Evolutionary conservation across 2,797 vertebrate genomes (phyloP).

Genomic region (Liasis olivaceus): DNA sequence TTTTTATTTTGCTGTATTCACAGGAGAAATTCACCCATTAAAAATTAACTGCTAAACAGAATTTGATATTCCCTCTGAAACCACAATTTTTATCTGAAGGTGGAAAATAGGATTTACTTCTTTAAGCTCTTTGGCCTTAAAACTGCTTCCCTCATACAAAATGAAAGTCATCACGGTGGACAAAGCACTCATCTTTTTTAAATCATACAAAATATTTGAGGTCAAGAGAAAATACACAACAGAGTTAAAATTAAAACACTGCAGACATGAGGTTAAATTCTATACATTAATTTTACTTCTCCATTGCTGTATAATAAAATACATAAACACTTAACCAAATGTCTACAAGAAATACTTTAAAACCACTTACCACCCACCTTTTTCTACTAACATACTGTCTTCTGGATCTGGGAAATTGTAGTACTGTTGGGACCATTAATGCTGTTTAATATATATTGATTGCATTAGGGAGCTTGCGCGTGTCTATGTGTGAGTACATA

Average conservation of each 20-base stretch:
- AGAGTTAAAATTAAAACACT: neutral
- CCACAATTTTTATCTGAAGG: neutral
- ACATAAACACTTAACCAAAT: constrained; percentile 19
- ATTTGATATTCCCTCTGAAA: neutral
- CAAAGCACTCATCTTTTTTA: neutral
- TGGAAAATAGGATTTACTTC: constrained; percentile 26
- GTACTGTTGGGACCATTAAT: neutral
- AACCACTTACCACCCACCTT: neutral
- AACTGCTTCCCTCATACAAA: neutral
- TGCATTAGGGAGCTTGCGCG: neutral
- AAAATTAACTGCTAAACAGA: constrained; percentile 20
- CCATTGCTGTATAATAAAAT: constrained; percentile 30
- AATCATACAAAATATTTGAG: neutral
- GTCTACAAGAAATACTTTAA: constrained; percentile 19
- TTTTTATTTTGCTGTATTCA: constrained; percentile 13
- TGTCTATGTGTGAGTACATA: neutral
- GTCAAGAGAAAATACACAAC: constrained; percentile 4
- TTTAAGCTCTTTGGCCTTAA: constrained; percentile 15
- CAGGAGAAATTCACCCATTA: constrained; percentile 32
- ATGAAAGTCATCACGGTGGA: neutral
- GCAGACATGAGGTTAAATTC: constrained; percentile 1
- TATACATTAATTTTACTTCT: constrained; percentile 23
- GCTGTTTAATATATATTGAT: constrained; percentile 30
- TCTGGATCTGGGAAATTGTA: constrained; percentile 20
- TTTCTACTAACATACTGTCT: neutral